A percentile compares a stretch with the other conserved stretches of the same genome.
phyloP scores from a whole-genome alignment of 1,140 invertebrate genomes.

The Atopsyche davidsoni region DNA sequence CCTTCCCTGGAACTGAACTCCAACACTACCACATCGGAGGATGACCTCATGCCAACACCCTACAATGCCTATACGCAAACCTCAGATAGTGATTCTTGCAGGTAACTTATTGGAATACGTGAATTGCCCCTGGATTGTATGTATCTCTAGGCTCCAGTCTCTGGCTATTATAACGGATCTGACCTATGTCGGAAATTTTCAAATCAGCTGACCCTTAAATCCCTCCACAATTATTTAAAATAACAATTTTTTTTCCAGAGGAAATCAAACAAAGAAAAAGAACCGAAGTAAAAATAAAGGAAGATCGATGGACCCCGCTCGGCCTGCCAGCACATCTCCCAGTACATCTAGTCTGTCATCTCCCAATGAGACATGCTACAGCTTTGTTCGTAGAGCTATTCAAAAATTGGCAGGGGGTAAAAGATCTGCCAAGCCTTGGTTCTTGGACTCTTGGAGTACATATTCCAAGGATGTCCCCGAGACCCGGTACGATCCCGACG shows the following conservation, averaged over 20 bases:
- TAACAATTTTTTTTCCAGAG: slow-evolving; percentile 30
- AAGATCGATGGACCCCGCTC: slow-evolving; percentile 39
- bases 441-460: slow-evolving; percentile 69
- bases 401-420: slow-evolving; percentile 76
- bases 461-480: slow-evolving; percentile 49
- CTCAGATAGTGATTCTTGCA: slow-evolving; percentile 53
- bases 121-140: no score
- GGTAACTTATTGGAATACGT: no score
- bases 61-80: slow-evolving; percentile 63
- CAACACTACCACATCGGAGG: slow-evolving; percentile 55
- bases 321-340: slow-evolving; percentile 56
- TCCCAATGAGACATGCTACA: slow-evolving; percentile 90
- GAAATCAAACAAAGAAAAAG: slow-evolving; percentile 41
- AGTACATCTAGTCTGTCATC: slow-evolving; percentile 81
- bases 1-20: slow-evolving; percentile 60
- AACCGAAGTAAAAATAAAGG: slow-evolving; percentile 45
- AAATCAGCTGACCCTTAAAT: not conserved
- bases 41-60: slow-evolving; percentile 45
- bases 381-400: slow-evolving; percentile 82
- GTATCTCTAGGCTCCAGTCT: no score
- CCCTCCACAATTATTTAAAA: not conserved
- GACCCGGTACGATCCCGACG: slow-evolving; percentile 47
- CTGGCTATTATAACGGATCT: not conserved
- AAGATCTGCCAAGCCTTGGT: slow-evolving; percentile 63
- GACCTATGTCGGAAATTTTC: not conserved